These are phyloP conservation scores for Acrobasis consociella DNA, from an alignment of 2,888 invertebrate genomes.

Conservation along the genomic window DNA sequence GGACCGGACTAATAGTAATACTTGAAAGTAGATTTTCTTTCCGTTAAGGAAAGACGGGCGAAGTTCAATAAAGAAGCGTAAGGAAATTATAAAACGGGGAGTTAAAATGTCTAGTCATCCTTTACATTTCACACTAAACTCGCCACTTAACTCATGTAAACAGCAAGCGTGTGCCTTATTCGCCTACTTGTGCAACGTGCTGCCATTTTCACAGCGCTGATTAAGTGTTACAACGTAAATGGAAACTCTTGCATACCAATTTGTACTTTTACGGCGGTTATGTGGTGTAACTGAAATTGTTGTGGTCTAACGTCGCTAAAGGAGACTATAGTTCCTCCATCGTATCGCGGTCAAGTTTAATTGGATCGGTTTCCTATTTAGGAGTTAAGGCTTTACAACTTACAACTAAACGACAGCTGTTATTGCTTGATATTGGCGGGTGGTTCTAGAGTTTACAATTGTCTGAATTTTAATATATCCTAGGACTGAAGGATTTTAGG, in stretches of 20 bases:
- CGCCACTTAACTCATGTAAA: conserved; percentile 2
- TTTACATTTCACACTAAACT: background rate
- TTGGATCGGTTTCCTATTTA: conserved; percentile 20
- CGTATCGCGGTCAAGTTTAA: conserved; percentile 18
- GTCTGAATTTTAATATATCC: background rate
- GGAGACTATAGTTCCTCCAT: conserved; percentile 1
- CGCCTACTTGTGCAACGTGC: conserved; percentile 48
- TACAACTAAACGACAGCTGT: conserved; percentile 3
- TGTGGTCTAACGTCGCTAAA: conserved; percentile 9
- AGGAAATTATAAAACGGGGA: background rate
- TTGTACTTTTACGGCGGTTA: conserved; percentile 23
- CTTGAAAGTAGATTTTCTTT: too few species aligned
- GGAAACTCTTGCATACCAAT: conserved; percentile 22
- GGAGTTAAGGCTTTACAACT: background rate
- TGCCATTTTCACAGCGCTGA: conserved; percentile 42
- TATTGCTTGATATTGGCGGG: conserved; percentile 2
- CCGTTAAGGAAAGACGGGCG: too few species aligned
- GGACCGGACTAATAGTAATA: too few species aligned
- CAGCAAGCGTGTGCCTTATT: conserved; percentile 39
- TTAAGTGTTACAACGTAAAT: conserved; percentile 42
- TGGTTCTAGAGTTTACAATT: background rate
- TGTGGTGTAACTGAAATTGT: conserved; percentile 21
- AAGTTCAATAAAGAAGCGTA: too few species aligned
- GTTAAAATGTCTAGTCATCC: background rate
- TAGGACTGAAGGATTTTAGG: background rate